A percentile compares a stretch with the other conserved stretches of the same genome.
phyloP scores from a whole-genome alignment of 1,140 invertebrate genomes.

The Drosophila suzukii region DNA sequence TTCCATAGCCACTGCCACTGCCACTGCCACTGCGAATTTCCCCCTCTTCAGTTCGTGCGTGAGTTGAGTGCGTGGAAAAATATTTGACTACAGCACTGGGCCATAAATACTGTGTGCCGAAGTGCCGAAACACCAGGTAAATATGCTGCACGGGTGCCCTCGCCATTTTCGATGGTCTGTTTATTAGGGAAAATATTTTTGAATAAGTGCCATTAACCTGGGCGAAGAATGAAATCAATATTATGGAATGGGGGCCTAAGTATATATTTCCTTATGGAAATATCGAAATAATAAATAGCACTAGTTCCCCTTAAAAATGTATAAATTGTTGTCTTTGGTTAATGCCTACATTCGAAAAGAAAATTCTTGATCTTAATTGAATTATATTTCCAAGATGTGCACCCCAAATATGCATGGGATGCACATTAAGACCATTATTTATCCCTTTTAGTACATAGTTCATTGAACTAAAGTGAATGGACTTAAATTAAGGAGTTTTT shows the following conservation, averaged over 20 bases:
- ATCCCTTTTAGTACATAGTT: too few relatives aligned
- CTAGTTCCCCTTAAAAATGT: too few relatives aligned
- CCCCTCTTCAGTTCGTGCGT: constrained; percentile 14
- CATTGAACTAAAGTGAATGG: too few relatives aligned
- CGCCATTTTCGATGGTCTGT: not conserved
- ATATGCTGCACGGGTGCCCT: not conserved
- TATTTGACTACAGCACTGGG: constrained; percentile 37
- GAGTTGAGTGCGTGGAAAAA: constrained; percentile 43
- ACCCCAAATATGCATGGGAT: too few relatives aligned
- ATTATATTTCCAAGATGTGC: too few relatives aligned
- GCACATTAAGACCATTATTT: too few relatives aligned
- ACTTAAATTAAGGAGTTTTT: too few relatives aligned
- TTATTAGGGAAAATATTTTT: not conserved
- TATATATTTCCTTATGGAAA: too few relatives aligned
- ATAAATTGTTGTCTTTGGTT: too few relatives aligned
- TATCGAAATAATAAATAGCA: too few relatives aligned
- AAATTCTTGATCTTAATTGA: too few relatives aligned
- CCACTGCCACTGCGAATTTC: constrained; percentile 3
- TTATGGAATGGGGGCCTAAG: not conserved
- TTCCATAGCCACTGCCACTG: constrained; percentile 11
- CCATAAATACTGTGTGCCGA: constrained; percentile 32
- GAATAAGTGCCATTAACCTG: not conserved
- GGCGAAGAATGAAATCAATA: not conserved
- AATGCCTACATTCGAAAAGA: too few relatives aligned
- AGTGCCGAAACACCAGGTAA: constrained; percentile 12